Conservation (phyloP, 1,140 invertebrate genomes). For the Leptopilina boulardi region DNA sequence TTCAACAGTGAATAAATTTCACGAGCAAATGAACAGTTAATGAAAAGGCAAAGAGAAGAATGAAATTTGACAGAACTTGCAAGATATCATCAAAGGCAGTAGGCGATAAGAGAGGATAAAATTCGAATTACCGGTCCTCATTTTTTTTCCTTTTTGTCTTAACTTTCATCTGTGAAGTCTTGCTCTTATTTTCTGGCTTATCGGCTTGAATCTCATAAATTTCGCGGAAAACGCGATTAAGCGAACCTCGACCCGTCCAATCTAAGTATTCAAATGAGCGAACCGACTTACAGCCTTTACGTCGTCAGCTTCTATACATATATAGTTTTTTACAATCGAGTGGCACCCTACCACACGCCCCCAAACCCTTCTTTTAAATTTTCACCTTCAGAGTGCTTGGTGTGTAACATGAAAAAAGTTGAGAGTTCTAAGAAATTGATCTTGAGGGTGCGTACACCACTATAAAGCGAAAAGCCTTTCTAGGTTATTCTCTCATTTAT, state of each 20-base stretch:
- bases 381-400: background rate
- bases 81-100: constrained; percentile 20
- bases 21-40: background rate
- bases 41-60: constrained; percentile 5
- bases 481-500: constrained; percentile 6
- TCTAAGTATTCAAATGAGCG: constrained; percentile 77
- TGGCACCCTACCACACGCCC: background rate
- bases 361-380: background rate
- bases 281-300: constrained; percentile 50
- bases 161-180: constrained; percentile 49
- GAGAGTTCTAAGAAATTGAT: background rate
- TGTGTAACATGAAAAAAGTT: constrained; percentile 19
- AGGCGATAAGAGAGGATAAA: constrained; percentile 33
- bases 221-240: constrained; percentile 75
- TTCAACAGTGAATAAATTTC: background rate
- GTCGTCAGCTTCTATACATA: constrained; percentile 44
- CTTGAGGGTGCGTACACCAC: background rate
- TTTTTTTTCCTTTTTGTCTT: constrained; percentile 56
- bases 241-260: constrained; percentile 72
- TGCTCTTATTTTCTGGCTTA: constrained; percentile 64
- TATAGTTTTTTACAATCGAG: constrained; percentile 56
- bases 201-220: constrained; percentile 75
- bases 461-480: background rate
- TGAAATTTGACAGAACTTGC: background rate
- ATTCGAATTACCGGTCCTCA: constrained; percentile 44